Evolutionary conservation across 2,888 invertebrate genomes (phyloP).

Genomic region (Leptinotarsa haldemani): DNA sequence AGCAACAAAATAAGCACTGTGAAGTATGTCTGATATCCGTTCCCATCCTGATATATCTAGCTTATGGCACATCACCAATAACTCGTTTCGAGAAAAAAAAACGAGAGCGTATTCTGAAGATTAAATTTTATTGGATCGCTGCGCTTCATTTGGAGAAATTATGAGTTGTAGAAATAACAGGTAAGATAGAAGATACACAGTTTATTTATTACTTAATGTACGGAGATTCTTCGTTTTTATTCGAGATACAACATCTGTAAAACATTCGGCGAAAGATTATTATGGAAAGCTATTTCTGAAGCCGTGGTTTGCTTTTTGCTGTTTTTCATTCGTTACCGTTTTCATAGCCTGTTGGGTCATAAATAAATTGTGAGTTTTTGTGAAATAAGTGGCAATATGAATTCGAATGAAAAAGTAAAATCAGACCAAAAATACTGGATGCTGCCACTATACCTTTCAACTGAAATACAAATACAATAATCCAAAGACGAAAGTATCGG

Average conservation of each 20-base stretch:
- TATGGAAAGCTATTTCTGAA: not conserved
- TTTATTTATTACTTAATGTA: slow-evolving; percentile 37
- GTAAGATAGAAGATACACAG: slow-evolving; percentile 26
- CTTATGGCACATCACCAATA: slow-evolving; percentile 44
- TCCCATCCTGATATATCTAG: slow-evolving; percentile 56
- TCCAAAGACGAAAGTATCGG: too few relatives aligned
- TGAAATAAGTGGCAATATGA: too few relatives aligned
- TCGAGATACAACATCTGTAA: not conserved
- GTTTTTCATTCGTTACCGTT: not conserved
- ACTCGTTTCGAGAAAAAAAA: slow-evolving; percentile 48
- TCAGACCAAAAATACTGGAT: too few relatives aligned
- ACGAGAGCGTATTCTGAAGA: slow-evolving; percentile 43
- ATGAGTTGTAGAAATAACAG: slow-evolving; percentile 35
- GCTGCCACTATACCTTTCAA: too few relatives aligned
- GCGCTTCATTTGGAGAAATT: slow-evolving; percentile 35
- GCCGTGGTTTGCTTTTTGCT: not conserved
- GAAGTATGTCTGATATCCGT: slow-evolving; percentile 58
- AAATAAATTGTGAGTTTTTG: not conserved
- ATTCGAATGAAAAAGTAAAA: too few relatives aligned
- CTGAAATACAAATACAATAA: too few relatives aligned
- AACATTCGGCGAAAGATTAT: not conserved
- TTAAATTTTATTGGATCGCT: slow-evolving; percentile 41
- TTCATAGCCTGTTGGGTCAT: not conserved
- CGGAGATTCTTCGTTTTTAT: slow-evolving; percentile 7
- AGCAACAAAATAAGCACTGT: slow-evolving; percentile 46